Evolutionary conservation across 2,888 invertebrate species (phyloP), one percentile per base, ranked within the genome.

Genomic region (Toxonevra muliebris): DNA sequence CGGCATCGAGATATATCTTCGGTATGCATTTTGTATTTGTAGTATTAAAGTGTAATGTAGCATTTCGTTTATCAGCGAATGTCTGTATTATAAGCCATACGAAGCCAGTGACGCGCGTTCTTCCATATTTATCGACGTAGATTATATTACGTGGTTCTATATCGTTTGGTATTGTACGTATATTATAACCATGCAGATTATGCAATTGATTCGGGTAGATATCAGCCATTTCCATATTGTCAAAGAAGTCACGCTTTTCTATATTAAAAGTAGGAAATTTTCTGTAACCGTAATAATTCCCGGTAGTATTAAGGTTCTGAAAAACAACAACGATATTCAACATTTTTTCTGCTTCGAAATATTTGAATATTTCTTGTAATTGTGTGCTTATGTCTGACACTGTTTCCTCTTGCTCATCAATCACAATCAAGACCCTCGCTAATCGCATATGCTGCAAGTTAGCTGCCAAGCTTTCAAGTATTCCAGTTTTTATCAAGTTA

Each of bases 11-110:
- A 9, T 7, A 9, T 11, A 20, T n/a, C n/a, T n/a, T n/a, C n/a
- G n/a, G n/a, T n/a, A n/a, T n/a, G n/a, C n/a, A n/a, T n/a, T n/a
- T n/a, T n/a, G n/a, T n/a, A n/a, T n/a, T n/a, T 12, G 13, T n/a
- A 41, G 19, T 42, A 7, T 53, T 53, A 54, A 62, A 62, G 0
- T 13, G 19, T 9, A 62, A 43, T 2, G 11, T 20, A 10, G 45
- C 55, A 57, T 64, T 64, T 13, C 15, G 15, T 17, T 64, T 55
- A 4, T 64, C 40, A 11, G 64, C 64, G 12, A 64, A 64, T 10
- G 64, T 19, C 20, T 40, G 10, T 1, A 64, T 17, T 10, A 64
- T 19, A 1, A 10, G 55, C 9, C 57, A 19, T 5, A 64, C 48
- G 40, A 55, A 64, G 20, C 64, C 64, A 17, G 20, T 57, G 13